A percentile compares a stretch with the other conserved stretches of the same genome.
These are phyloP conservation scores for Orchesella flavescens DNA, from an alignment of 2,888 invertebrate species.

Conservation along the genomic window DNA sequence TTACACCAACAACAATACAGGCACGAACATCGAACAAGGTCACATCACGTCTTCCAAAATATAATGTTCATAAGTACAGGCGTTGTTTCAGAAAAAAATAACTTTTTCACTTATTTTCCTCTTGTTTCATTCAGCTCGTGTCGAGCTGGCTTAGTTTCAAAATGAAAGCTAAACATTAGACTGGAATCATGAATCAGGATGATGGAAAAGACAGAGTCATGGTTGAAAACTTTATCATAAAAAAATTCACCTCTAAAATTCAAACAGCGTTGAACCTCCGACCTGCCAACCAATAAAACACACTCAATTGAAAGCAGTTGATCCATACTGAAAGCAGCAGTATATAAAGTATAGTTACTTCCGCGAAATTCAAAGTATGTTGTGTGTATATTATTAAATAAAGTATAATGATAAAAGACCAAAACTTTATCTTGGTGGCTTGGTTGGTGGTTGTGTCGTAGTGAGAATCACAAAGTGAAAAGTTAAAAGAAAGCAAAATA, in stretches of 20 bases:
- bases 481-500: not conserved
- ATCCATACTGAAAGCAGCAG: no score
- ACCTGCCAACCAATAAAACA: no score
- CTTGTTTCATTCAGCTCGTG: not conserved
- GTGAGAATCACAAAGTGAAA: not conserved
- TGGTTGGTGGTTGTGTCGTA: no score
- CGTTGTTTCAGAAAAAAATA: not conserved
- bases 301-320: no score
- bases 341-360: no score
- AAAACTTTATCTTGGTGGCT: no score
- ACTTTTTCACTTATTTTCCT: not conserved
- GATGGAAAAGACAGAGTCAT: not conserved
- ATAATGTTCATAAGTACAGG: not conserved
- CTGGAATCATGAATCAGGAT: not conserved
- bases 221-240: no score
- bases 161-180: constrained; percentile 45
- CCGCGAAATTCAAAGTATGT: no score
- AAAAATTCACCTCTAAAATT: not conserved
- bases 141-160: not conserved
- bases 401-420: no score
- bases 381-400: not conserved
- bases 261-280: no score
- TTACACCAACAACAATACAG: no score
- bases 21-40: not conserved
- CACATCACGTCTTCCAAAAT: constrained; percentile 20